Base-by-base conservation (phyloP, 2,888 invertebrate genomes). In the Sialis lutaria region DNA sequence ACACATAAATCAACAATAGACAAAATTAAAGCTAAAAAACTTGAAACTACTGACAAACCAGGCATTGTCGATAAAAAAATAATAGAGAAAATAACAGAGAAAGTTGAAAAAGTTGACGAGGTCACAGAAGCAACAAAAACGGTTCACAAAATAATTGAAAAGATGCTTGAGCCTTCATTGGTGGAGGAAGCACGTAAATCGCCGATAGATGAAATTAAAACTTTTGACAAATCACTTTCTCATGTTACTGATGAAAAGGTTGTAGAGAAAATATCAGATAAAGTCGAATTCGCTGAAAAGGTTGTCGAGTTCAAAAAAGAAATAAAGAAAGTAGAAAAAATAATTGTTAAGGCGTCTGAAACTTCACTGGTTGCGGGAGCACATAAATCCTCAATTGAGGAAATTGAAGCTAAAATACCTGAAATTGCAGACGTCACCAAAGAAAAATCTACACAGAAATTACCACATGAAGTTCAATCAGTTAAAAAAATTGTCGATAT, bases 401-500 rank as follows among this genome's bases (percentile, higher is more conserved):
- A 10, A 45, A 32, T 13, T 13, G 12, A 30, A n/a, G 35, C 34
- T 8, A 35, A 22, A 22, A 22, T 4, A 22, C 22, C 41, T 48
- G 40, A 48, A 44, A 33, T 32, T 39, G 32, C 40, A 8, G 46
- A 39, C 32, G 40, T 40, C 6, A 32, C 4, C 12, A 37, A 33
- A 22, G 35, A 35, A 33, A n/a, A 6, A 5, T 1, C 22, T n/a
- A 35, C n/a, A 9, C 34, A 34, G 37, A n/a, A 32, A 44, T 31
- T 32, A 12, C 30, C 31, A 46, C 40, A 37, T 4, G 47, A 47
- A 49, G 40, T 6, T 13, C 48, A 47, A 45, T 46, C 51, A 37
- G 47, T 49, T 8, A 49, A 52, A 50, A 53, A 52, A 45, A 22
- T 52, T 6, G 55, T 54, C 48, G 47, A 22, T 2, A 4, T 22